Base-by-base conservation (phyloP, 2,113 vertebrate genomes). In the Origma solitaria region DNA sequence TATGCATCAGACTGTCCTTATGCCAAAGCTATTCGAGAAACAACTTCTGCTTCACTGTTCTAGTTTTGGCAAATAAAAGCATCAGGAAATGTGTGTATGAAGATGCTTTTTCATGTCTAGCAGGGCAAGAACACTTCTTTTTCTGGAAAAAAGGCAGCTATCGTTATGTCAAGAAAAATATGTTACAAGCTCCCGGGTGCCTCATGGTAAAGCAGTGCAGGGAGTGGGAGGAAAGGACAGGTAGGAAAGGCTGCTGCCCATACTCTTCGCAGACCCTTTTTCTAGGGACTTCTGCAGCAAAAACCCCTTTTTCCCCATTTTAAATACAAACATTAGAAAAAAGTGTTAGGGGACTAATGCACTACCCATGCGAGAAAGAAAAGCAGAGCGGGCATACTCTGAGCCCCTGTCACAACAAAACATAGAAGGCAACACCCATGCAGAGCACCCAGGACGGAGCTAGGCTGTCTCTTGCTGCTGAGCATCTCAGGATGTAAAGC, bases 1-100 rank as follows among this genome's bases (percentile, higher is more conserved):
- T 84, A 95, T 96, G 96, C 87, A 97, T 94, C 86, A 88, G 92
- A 84, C 91, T 95, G 92, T 96, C 92, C 64, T 96, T 92, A 90
- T 70, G 88, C 89, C 92, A 94, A 92, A 71, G 73, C 78, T 89
- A 70, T 64, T 90, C 0, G 33, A 95, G 51, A 65, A 73, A 76
- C 33, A n/a, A 54, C 86, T 93, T 75, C 89, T 86, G 60, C 86
- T 96, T 82, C 84, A 86, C 82, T 91, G 75, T 92, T 97, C 75
- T 64, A 61, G 62, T 83, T 92, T 92, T 95, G 91, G 86, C 92
- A 97, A 89, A 88, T 28, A 82, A 72, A 88, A 94, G 16, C 65
- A 76, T 33, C 69, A 77, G 73, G 54, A 84, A 97, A 96, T 24
- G 77, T 88, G 88, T 96, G 70, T 56, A 73, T 81, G 86, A 90